Evolutionary conservation across 2,888 invertebrate genomes (phyloP).

Genomic region (Ophioninae sp.): DNA sequence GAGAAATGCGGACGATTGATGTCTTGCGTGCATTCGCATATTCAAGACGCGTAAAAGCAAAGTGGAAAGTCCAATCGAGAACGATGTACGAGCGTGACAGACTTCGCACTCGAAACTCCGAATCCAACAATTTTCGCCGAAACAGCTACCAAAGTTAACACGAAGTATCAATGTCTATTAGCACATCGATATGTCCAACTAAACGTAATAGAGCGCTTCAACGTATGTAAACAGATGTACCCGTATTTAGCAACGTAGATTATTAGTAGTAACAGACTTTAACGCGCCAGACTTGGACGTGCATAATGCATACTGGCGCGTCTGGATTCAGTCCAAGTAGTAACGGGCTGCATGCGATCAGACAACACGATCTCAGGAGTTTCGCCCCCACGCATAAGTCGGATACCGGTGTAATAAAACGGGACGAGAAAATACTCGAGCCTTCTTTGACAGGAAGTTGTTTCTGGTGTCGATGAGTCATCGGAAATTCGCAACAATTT

Average conservation of each 20-base stretch:
- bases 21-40: not conserved
- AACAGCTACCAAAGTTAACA: constrained; percentile 17
- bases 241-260: not conserved
- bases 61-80: constrained; percentile 55
- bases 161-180: not conserved
- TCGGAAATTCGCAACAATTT: not conserved
- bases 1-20: constrained; percentile 26
- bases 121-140: constrained; percentile 27
- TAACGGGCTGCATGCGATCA: constrained; percentile 26
- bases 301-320: constrained; percentile 16
- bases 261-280: constrained; percentile 11
- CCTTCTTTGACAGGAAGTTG: not conserved
- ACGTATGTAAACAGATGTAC: not conserved
- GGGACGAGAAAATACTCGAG: not conserved
- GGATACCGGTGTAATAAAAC: not conserved
- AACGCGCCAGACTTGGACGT: constrained; percentile 20
- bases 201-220: not conserved
- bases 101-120: constrained; percentile 38
- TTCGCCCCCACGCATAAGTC: not conserved
- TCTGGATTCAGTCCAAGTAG: constrained; percentile 12
- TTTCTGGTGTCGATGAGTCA: not conserved
- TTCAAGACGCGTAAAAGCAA: constrained; percentile 38
- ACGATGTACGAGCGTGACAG: constrained; percentile 9
- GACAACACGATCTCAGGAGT: constrained; percentile 3
- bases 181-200: not conserved